Percentiles rank a stretch among this genome's conserved stretches.
phyloP scores from a whole-genome alignment of 2,888 invertebrate genomes.

The Dione vanillae region DNA sequence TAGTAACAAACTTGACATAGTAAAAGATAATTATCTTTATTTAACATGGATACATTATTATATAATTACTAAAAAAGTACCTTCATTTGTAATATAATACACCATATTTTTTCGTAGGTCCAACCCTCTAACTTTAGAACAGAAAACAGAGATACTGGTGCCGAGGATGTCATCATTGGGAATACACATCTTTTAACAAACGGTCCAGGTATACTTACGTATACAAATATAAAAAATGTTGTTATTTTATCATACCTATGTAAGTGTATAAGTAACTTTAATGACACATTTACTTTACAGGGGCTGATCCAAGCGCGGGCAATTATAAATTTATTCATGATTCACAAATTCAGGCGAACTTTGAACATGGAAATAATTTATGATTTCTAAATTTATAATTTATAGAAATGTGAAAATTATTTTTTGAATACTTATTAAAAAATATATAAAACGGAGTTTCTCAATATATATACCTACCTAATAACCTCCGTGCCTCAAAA shows the following conservation, averaged over 20 bases:
- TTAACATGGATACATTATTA: no score
- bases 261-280: not conserved
- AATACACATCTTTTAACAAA: slow-evolving; percentile 59
- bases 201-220: slow-evolving; percentile 56
- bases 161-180: slow-evolving; percentile 67
- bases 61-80: no score
- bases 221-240: not conserved
- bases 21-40: not conserved
- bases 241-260: not conserved
- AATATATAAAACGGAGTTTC: no score
- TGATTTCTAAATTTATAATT: slow-evolving; percentile 5
- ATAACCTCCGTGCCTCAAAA: no score
- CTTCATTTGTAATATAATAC: no score
- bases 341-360: slow-evolving; percentile 62
- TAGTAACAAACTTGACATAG: no score
- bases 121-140: slow-evolving; percentile 75
- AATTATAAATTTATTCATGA: slow-evolving; percentile 68
- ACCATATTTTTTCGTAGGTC: slow-evolving; percentile 55
- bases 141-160: slow-evolving; percentile 59
- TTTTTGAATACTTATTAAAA: no score
- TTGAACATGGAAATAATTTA: slow-evolving; percentile 68
- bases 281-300: slow-evolving; percentile 51
- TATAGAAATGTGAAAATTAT: not conserved
- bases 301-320: slow-evolving; percentile 55
- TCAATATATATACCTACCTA: no score